phyloP scores from a whole-genome alignment of 2,113 vertebrate genomes.

The Macaca mulatta region DNA sequence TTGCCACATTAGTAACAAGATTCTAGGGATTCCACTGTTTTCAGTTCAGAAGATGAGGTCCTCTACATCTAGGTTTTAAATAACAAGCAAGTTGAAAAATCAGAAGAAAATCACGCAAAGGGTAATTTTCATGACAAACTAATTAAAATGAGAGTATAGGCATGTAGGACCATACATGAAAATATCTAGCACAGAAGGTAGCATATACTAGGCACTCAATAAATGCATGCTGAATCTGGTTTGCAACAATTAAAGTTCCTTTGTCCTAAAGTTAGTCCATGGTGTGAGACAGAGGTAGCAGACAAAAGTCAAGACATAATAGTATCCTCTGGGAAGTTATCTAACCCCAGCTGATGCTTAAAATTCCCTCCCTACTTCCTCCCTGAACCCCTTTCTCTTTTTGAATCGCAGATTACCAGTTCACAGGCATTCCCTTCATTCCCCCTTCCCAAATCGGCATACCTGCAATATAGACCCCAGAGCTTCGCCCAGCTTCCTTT shows the following conservation, averaged over 20 bases:
- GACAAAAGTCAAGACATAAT: neutral
- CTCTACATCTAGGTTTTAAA: neutral
- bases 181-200: neutral
- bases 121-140: neutral
- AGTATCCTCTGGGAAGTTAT: neutral
- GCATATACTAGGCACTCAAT: neutral
- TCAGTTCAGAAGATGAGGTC: neutral
- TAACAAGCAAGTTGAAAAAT: neutral
- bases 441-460: neutral
- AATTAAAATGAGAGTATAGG: neutral
- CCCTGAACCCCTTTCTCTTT: neutral
- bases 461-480: neutral
- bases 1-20: conserved; percentile 7
- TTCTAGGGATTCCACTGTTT: neutral
- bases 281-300: neutral
- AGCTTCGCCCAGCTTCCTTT: neutral
- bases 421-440: neutral
- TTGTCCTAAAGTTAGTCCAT: neutral
- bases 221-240: neutral
- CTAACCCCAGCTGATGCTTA: neutral
- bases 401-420: neutral
- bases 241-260: neutral
- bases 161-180: neutral
- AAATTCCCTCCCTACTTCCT: neutral
- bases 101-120: neutral